Conservation (phyloP, 53 echinoderm and acorn worm species). For the Henricia sp. region DNA sequence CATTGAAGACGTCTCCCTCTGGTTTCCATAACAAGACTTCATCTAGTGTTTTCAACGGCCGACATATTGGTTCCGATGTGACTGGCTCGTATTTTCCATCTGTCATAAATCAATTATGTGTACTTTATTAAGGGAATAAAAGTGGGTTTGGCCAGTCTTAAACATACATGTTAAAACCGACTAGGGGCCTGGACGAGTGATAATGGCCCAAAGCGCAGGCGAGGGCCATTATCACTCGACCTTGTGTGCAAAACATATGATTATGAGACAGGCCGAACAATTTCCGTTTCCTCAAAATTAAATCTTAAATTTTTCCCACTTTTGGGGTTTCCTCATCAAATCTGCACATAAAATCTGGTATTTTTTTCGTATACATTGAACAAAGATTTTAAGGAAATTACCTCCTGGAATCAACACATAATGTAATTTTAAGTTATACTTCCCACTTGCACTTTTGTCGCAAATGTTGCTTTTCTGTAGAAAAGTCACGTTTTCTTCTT, state of each 20-base stretch:
- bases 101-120: neutral
- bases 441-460: too few species aligned
- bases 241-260: too few species aligned
- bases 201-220: too few species aligned
- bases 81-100: slow-evolving; percentile 76
- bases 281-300: neutral
- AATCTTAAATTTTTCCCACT: too few species aligned
- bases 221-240: too few species aligned
- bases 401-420: too few species aligned
- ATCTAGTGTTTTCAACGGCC: slow-evolving; percentile 82
- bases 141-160: neutral
- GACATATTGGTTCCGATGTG: slow-evolving; percentile 92
- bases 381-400: too few species aligned
- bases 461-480: too few species aligned
- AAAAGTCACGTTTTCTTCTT: too few species aligned
- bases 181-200: neutral
- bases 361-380: neutral
- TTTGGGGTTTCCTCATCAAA: too few species aligned
- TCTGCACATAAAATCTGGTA: neutral
- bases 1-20: slow-evolving; percentile 80
- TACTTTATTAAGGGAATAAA: neutral
- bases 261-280: neutral
- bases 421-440: too few species aligned
- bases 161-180: neutral
- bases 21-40: slow-evolving; percentile 89